Base-by-base conservation (phyloP, 2,797 vertebrate genomes). In the Clarias fuscus region DNA sequence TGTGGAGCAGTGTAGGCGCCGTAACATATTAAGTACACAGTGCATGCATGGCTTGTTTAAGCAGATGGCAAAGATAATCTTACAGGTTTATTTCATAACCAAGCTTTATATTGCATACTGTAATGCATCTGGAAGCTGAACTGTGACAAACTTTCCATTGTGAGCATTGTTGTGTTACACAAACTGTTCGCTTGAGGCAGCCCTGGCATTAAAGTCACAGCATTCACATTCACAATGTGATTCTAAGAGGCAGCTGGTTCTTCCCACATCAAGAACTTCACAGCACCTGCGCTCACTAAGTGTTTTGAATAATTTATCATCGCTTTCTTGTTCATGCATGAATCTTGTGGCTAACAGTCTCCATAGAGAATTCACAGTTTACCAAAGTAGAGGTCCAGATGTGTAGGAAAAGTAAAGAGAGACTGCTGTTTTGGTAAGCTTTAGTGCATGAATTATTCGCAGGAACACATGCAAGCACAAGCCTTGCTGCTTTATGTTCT, bases 101-200 rank as follows among this genome's bases (percentile, higher is more conserved):
- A 58, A 8, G 6, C 70, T 82, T 78, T 10, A 1, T 88, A 81
- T 58, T 82, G 88, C 86, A 82, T 56, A 72, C 87, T 84, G 84
- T 87, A 82, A 88, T 88, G 81, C 85, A 79, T 67, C n/a, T 88
- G 0, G 3, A 56, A 8, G 81, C 91, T 86, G 85, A 91, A 84
- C 83, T 88, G 91, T 90, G 82, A 92, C 85, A 89, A 30, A 56
- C 86, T 37, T 53, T 80, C 83, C 77, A 71, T 88, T 90, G 85
- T 77, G 68, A 75, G 56, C 85, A 80, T 88, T 89, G 80, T 84
- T 87, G 27, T 3, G 37, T 86, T 79, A 84, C 61, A 70, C 61
- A 78, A 89, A 83, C 64, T 88, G 59, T 78, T 82, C 22, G 76
- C 88, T 86, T 67, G 56, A 84, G 62, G 37, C n/a, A 30, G 53